These are phyloP conservation scores for Arrhopalites spinosus DNA, from an alignment of 2,888 invertebrate species.

Conservation along the genomic window DNA sequence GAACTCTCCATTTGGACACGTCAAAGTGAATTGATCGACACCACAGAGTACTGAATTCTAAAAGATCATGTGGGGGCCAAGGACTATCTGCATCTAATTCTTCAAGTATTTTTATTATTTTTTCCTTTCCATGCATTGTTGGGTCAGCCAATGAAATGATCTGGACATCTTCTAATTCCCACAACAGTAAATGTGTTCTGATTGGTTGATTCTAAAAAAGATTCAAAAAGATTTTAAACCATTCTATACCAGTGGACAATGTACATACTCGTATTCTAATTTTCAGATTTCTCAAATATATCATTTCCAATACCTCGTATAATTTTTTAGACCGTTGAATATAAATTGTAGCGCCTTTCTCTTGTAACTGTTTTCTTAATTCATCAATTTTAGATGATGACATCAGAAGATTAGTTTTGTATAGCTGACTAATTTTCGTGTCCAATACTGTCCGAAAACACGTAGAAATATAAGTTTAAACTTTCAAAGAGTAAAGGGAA, in stretches of 20 bases:
- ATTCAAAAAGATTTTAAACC: constrained; percentile 55
- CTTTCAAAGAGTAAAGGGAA: too few relatives aligned
- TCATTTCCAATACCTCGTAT: constrained; percentile 61
- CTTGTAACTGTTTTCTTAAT: constrained; percentile 80
- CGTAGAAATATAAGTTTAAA: too few relatives aligned
- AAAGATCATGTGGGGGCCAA: constrained; percentile 76
- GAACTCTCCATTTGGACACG: constrained; percentile 83
- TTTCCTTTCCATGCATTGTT: constrained; percentile 78
- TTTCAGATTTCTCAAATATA: neutral
- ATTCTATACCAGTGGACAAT: neutral
- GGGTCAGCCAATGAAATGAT: constrained; percentile 83
- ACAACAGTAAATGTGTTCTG: constrained; percentile 80
- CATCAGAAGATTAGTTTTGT: constrained; percentile 79
- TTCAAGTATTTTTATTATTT: constrained; percentile 73
- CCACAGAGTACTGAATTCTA: constrained; percentile 91
- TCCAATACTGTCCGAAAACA: constrained; percentile 76
- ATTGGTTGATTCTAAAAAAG: constrained; percentile 62
- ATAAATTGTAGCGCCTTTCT: constrained; percentile 94
- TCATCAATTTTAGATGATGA: constrained; percentile 88
- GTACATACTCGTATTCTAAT: neutral
- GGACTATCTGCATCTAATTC: constrained; percentile 88
- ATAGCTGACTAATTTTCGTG: constrained; percentile 79
- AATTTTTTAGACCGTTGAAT: constrained; percentile 83
- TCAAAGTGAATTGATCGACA: constrained; percentile 82
- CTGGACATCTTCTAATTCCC: constrained; percentile 77